Base-by-base conservation (phyloP, 2,797 vertebrate genomes). In the Lepus townsendii region DNA sequence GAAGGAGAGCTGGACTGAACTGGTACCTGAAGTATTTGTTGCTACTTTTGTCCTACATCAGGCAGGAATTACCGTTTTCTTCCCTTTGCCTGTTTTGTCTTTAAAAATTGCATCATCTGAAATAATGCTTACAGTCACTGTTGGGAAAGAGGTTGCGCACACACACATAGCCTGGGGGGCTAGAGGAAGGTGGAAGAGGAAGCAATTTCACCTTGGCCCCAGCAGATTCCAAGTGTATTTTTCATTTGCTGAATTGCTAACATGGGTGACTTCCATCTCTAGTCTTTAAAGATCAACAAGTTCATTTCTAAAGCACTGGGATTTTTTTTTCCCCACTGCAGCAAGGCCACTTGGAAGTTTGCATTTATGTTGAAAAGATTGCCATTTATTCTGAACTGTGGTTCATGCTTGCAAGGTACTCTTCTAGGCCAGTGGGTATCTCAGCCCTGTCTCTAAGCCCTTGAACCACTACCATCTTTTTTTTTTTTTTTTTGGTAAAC, bases 351-450 rank as follows among this genome's bases (percentile, higher is more conserved):
- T 77, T 72, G n/a, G 27, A 83, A 73, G 27, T 90, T 50, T 76
- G 30, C 63, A 17, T 93, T 83, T 86, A 69, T 92, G 93, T 89
- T 77, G n/a, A 91, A 73, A 94, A 90, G 14, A 66, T 92, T 60
- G 94, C 75, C 12, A 19, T 80, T 80, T 73, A 50, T 79, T 76
- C 47, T 83, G 76, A 91, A 5, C 20, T 60, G 10, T 68, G 68
- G 30, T 35, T 62, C 22, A 10, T 87, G 35, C 27, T 32, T 17
- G 22, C 54, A 63, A 77, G 13, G 11, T 35, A 24, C 1, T 0
- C 76, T 71, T 17, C 47, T 66, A 4, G 42, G 27, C 66, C 69
- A 73, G 13, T 24, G 14, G 38, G 19, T 14, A 9, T 19, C 30
- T 72, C 8, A 57, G 26, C 9, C 77, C 60, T 72, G 66, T 26